phyloP scores from a whole-genome alignment of 2,888 invertebrate genomes.

The Amaurobius ferox region DNA sequence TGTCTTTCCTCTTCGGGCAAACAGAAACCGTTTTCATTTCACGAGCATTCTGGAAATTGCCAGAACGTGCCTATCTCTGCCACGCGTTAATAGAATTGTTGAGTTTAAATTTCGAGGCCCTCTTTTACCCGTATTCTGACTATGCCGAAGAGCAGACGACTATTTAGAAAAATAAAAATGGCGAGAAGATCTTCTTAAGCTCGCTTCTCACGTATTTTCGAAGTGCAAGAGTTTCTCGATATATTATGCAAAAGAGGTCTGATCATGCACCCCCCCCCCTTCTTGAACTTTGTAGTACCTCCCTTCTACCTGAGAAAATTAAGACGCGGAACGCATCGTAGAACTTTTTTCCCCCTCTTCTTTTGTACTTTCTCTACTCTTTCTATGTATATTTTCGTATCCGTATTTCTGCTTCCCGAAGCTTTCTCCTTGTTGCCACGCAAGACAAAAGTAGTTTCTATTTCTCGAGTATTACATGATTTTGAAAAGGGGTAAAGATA shows the following conservation, averaged over 20 bases:
- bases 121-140: not conserved
- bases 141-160: not conserved
- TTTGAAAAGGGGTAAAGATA: conserved; percentile 10
- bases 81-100: conserved; percentile 43
- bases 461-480: conserved; percentile 30
- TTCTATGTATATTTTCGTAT: not conserved
- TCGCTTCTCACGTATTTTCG: conserved; percentile 28
- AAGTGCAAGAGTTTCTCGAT: conserved; percentile 35
- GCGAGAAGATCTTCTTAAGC: not conserved
- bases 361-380: too few species aligned
- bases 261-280: conserved; percentile 36
- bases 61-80: not conserved
- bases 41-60: not conserved
- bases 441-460: conserved; percentile 23
- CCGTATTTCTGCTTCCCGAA: not conserved
- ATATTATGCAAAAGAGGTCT: conserved; percentile 60
- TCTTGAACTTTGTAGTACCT: not conserved
- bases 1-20: too few species aligned
- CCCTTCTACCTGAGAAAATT: conserved; percentile 52
- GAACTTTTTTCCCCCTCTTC: too few species aligned
- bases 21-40: not conserved
- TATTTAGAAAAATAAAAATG: conserved; percentile 11
- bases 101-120: conserved; percentile 43
- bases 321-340: conserved; percentile 52
- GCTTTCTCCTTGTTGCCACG: conserved; percentile 2